Base-by-base conservation (phyloP, 2,797 vertebrate genomes). In the Pseudomugil gertrudae region DNA sequence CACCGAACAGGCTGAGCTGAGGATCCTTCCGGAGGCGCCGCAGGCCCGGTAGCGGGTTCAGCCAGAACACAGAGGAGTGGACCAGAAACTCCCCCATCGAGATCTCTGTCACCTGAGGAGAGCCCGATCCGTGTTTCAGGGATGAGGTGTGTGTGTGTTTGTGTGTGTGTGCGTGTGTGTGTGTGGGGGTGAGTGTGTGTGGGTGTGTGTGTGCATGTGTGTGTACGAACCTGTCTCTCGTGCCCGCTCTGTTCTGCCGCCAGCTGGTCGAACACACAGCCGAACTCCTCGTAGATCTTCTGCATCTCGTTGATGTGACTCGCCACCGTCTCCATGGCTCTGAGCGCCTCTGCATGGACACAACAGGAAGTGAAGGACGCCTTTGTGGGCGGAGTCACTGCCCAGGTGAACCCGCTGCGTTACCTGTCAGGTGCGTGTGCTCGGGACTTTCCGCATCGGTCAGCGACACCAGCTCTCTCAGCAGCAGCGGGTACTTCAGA, bases 261-360 rank as follows among this genome's bases (percentile, higher is more conserved):
- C 19, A 99, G 90, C 85, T 97, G 96, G 86, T 98, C 96, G 59
- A 99, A 98, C 79, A 98, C 96, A 0, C 93, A 89, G 69, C 97
- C 96, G 0, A 95, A 98, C 30, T 98, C 97, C 86, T 99, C 97
- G 9, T 97, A 97, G 74, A 98, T 96, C 91, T 98, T 98, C 93
- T 99, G 97, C 97, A 98, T 98, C 90, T 99, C 96, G 0, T 99
- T 99, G 78, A 99, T 98, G 89, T 99, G 96, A 82, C 93, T 97
- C 13, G 97, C 97, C 51, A 98, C 97, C 83, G 96, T 96, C 80
- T 98, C 96, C 97, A 99, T 99, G 29, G 96, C 97, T 72, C 95
- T 92, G 55, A 98, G 88, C 0, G 97, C 97, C 89, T 98, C 97
- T 99, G 71, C 45, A 63, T 40, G 70, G 69, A 81, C 64, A 23